Evolutionary conservation across 2,888 invertebrate genomes (phyloP).

Genomic region (Leistus spinibarbis): DNA sequence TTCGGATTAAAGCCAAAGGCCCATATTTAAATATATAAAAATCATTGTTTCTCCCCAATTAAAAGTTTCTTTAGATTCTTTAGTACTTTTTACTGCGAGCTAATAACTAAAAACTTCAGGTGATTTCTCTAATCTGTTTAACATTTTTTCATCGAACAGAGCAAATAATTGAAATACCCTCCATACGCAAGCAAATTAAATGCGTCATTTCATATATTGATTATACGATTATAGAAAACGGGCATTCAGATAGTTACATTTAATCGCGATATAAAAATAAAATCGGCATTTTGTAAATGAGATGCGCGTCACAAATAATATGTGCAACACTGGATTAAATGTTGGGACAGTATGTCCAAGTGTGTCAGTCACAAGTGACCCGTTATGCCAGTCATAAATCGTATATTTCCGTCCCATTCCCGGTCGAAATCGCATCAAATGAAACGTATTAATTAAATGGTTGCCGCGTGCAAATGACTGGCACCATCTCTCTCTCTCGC

Average conservation of each 20-base stretch:
- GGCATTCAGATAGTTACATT: background rate
- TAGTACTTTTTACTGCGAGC: too few relatives aligned
- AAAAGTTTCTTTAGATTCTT: too few relatives aligned
- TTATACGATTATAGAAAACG: background rate
- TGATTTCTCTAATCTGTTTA: too few relatives aligned
- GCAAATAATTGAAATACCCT: too few relatives aligned
- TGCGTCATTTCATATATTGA: background rate
- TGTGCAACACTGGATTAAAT: background rate
- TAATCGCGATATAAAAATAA: background rate
- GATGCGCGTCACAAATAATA: background rate
- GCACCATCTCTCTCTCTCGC: background rate
- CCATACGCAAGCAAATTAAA: too few relatives aligned
- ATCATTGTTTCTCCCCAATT: too few relatives aligned
- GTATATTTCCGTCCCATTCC: background rate
- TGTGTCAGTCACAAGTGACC: constrained; percentile 2
- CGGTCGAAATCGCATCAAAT: constrained; percentile 2
- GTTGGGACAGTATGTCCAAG: background rate
- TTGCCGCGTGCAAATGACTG: background rate
- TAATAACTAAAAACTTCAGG: too few relatives aligned
- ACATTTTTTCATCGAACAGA: too few relatives aligned
- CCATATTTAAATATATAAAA: too few relatives aligned
- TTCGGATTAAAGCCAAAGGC: too few relatives aligned
- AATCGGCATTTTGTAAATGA: background rate
- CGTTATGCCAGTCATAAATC: background rate
- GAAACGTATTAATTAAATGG: constrained; percentile 14